Conservation (phyloP, 2,113 vertebrate genomes). For the Pandion haliaetus region DNA sequence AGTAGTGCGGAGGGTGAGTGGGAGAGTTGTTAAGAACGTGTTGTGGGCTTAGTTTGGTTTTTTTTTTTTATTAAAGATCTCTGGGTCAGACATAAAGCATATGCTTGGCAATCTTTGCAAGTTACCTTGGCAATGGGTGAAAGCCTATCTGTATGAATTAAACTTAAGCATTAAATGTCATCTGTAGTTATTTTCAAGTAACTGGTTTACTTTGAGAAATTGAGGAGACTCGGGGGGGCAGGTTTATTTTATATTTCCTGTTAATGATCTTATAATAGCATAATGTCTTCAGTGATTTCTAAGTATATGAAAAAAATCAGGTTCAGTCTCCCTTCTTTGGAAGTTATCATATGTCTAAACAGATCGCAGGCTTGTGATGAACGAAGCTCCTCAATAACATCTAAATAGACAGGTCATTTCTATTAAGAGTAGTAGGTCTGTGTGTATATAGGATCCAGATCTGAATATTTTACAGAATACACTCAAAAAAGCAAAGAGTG, state of each 20-base stretch:
- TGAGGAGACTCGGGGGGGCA: not conserved
- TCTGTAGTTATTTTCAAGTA: not conserved
- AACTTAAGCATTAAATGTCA: not conserved
- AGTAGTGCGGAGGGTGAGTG: rapidly evolving
- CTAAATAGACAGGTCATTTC: not conserved
- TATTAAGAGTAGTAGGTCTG: not conserved
- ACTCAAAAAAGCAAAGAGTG: not conserved
- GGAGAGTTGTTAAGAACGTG: not conserved
- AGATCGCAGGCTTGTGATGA: not conserved
- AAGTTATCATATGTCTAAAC: not conserved
- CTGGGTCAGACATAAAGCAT: not conserved
- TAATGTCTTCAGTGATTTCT: not conserved
- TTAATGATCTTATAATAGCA: not conserved
- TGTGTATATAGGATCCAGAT: not conserved
- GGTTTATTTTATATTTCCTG: not conserved
- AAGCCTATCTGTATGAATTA: not conserved
- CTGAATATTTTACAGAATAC: not conserved
- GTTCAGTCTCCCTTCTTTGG: not conserved
- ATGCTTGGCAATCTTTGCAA: not conserved
- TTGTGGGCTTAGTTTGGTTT: rapidly evolving
- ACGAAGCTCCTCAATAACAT: not conserved
- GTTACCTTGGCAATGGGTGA: not conserved
- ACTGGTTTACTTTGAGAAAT: not conserved
- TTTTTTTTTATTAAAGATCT: not conserved
- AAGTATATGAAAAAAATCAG: not conserved